phyloP scores from a whole-genome alignment of 2,888 invertebrate genomes.

The Eustalomyia histrio region DNA sequence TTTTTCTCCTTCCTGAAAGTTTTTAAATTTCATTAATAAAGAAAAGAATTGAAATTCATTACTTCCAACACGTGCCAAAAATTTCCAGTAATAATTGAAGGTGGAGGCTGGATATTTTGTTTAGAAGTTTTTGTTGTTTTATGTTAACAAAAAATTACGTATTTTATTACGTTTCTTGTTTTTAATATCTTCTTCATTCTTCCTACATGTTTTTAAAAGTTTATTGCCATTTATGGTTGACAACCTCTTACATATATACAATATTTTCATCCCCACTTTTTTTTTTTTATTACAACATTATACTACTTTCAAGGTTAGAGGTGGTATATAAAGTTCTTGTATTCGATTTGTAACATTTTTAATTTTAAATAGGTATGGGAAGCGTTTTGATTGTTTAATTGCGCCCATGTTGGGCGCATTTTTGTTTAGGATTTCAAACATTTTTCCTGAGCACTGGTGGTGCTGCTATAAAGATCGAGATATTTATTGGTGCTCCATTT shows the following conservation, averaged over 20 bases:
- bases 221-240: constrained; percentile 51
- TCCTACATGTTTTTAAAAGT: constrained; percentile 22
- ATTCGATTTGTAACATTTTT: no score
- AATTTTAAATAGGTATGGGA: no score
- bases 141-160: background rate
- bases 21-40: background rate
- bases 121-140: constrained; percentile 11
- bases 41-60: constrained; percentile 37
- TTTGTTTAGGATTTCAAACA: no score
- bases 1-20: background rate
- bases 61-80: constrained; percentile 57
- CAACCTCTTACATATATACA: constrained; percentile 40
- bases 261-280: constrained; percentile 3
- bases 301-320: no score
- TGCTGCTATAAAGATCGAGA: no score
- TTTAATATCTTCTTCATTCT: constrained; percentile 1
- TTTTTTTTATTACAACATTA: background rate
- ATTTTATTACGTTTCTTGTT: background rate
- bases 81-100: constrained; percentile 31
- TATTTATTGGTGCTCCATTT: no score
- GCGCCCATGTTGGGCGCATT: no score
- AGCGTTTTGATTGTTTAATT: no score
- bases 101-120: background rate
- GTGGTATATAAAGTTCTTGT: no score
- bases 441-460: no score